Evolutionary conservation across 1,140 invertebrate genomes (phyloP), one percentile per base, ranked within the genome.

Genomic region (Drosophila funebris): DNA sequence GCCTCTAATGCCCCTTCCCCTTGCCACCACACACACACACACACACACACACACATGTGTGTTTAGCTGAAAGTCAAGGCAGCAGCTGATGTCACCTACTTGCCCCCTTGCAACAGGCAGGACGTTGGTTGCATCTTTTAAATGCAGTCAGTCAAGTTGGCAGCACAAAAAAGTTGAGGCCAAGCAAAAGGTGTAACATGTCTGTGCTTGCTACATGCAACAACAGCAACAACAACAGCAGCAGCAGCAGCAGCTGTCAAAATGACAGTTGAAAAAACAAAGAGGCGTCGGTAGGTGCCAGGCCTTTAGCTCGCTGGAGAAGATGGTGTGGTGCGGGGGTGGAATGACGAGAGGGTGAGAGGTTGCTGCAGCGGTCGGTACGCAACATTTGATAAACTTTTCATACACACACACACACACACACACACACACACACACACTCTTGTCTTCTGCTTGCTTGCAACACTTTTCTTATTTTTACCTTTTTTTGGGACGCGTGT

Each of bases 211-310:
- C 73, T 22, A 18, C 60, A 53, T 57, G 68, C 50, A 66, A 50
- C 41, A 54, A 39, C 62, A 66, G 22, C 39, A 48, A 39, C 62
- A 66, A 18, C 39, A 48, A 14, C 43, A 37, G 58, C 31, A 33
- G 67, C 9, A 60, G 58, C 66, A 57, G 60, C 44, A 68, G 71
- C 82, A 87, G 81, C 81, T 85, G 82, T 85, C 82, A 85, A 85
- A 85, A 85, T 85, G 77, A 85, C 82, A 85, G 82, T 81, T 85
- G 74, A 64, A 70, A 80, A 80, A 85, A 85, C 81, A 85, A 76
- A 37, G 41, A 73, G 63, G 60, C 70, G 54, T 71, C 43, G 39
- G 33, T 37, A 62, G 54, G 31, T 66, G 31, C 20, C 16, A 18
- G 44, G 54, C 7, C 7, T 43, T 27, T 44, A 22, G 18, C 41